Base-by-base conservation (phyloP, 2,113 vertebrate species). In the Engraulis encrasicolus region DNA sequence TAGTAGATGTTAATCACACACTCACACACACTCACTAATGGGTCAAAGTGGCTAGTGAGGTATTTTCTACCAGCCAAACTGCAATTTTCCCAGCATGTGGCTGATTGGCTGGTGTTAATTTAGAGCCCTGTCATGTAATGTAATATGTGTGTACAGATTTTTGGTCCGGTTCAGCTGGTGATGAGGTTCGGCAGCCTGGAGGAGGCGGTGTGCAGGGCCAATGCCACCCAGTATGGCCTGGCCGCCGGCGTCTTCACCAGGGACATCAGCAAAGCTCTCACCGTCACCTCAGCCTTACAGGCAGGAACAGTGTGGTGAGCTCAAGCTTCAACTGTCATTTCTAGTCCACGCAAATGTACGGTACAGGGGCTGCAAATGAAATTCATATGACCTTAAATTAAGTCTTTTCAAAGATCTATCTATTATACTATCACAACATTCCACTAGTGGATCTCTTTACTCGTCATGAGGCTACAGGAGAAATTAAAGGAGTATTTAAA, bases 81-180 rank as follows among this genome's bases (percentile, higher is more conserved):
- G n/a, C n/a, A n/a, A n/a, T n/a, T n/a, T n/a, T n/a, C n/a, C n/a
- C n/a, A n/a, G n/a, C n/a, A n/a, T n/a, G n/a, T n/a, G n/a, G n/a
- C n/a, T n/a, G n/a, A n/a, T n/a, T n/a, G n/a, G n/a, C n/a, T n/a
- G n/a, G n/a, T n/a, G n/a, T n/a, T n/a, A n/a, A n/a, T n/a, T n/a
- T n/a, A n/a, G n/a, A n/a, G n/a, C n/a, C n/a, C n/a, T n/a, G n/a
- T n/a, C n/a, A n/a, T n/a, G n/a, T n/a, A n/a, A n/a, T n/a, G n/a
- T 45, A 23, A 61, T 6, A n/a, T 9, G 27, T 23, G 1, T 6
- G 15, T n/a, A n/a, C 81, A 98, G 97, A 98, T 98, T 91, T 98
- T 98, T 92, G 97, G 97, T 78, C 97, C 97, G 81, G 97, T 98
- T 81, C 96, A 97, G 87, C 96, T 97, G 92, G 97, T 98, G 74